A percentile compares a stretch with the other conserved stretches of the same genome.
These are phyloP conservation scores for Palloptera scutellata DNA, from an alignment of 2,888 invertebrate species.

Conservation along the genomic window DNA sequence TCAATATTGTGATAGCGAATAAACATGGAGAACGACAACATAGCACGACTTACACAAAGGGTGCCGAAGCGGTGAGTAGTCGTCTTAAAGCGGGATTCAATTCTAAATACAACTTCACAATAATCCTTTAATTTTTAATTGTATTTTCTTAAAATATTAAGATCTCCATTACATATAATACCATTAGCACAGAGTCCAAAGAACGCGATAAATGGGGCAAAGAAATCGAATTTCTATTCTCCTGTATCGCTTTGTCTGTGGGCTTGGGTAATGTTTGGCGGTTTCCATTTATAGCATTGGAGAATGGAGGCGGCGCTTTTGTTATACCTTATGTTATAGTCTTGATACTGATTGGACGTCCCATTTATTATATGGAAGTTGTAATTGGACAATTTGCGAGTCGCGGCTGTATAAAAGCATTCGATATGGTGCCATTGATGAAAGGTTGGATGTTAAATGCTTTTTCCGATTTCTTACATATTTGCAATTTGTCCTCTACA, in stretches of 20 bases:
- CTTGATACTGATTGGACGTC: conserved; percentile 71
- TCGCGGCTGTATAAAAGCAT: conserved; percentile 72
- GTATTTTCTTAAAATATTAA: background rate
- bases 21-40: conserved; percentile 33
- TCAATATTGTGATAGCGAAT: background rate
- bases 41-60: conserved; percentile 40
- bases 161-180: background rate
- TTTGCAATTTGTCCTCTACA: background rate
- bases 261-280: conserved; percentile 75
- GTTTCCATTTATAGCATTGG: conserved; percentile 72
- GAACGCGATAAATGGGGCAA: conserved; percentile 68
- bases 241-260: conserved; percentile 68
- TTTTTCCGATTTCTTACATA: background rate
- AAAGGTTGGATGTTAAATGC: conserved; percentile 67
- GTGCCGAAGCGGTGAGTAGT: conserved; percentile 48
- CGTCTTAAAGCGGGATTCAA: background rate
- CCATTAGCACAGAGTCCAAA: background rate
- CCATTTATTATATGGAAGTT: conserved; percentile 77
- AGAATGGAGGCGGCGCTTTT: conserved; percentile 75
- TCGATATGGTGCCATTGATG: conserved; percentile 72
- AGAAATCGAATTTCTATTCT: conserved; percentile 72
- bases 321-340: conserved; percentile 73
- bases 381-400: conserved; percentile 77
- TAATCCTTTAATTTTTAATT: background rate
- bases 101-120: too few relatives aligned